Percentiles rank a stretch among this genome's conserved stretches.
These are phyloP conservation scores for Dolichomitus sp. DNA, from an alignment of 2,888 invertebrate genomes.

Conservation along the genomic window DNA sequence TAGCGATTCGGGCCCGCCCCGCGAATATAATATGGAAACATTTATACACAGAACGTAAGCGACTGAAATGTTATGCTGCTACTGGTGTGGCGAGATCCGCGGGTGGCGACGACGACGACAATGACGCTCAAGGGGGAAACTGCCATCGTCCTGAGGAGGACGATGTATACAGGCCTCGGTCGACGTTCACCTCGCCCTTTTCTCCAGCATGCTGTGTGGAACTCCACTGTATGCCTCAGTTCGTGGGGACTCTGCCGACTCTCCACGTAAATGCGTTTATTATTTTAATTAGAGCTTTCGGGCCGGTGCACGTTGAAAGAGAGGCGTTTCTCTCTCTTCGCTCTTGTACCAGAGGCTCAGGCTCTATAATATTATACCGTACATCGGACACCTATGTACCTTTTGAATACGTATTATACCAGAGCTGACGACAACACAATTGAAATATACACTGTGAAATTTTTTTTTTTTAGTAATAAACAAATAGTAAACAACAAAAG, in stretches of 20 bases:
- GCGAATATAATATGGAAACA: conserved; percentile 81
- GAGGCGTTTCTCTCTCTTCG: conserved; percentile 25
- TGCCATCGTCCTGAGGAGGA: conserved; percentile 28
- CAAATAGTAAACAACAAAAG: no score
- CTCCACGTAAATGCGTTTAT: conserved; percentile 79
- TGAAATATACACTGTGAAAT: no score
- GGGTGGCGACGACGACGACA: conserved; percentile 54
- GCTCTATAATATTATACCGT: conserved; percentile 21
- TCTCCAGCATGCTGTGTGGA: neutral
- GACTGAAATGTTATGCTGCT: conserved; percentile 72
- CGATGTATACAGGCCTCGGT: conserved; percentile 40
- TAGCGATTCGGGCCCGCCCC: conserved; percentile 46
- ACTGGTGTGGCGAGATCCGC: conserved; percentile 59
- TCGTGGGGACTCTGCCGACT: conserved; percentile 62
- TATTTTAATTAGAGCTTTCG: conserved; percentile 85
- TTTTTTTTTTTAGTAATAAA: no score
- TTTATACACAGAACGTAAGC: conserved; percentile 78
- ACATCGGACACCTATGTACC: neutral
- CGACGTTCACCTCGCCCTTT: conserved; percentile 2
- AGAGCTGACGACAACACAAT: neutral
- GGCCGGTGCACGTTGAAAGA: conserved; percentile 46
- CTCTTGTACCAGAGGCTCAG: neutral
- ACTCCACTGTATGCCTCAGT: neutral
- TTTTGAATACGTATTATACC: conserved; percentile 7
- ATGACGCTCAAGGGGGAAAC: conserved; percentile 47